These are phyloP conservation scores for Conchocele bisecta DNA, from an alignment of 2,888 invertebrate species.

Conservation along the genomic window DNA sequence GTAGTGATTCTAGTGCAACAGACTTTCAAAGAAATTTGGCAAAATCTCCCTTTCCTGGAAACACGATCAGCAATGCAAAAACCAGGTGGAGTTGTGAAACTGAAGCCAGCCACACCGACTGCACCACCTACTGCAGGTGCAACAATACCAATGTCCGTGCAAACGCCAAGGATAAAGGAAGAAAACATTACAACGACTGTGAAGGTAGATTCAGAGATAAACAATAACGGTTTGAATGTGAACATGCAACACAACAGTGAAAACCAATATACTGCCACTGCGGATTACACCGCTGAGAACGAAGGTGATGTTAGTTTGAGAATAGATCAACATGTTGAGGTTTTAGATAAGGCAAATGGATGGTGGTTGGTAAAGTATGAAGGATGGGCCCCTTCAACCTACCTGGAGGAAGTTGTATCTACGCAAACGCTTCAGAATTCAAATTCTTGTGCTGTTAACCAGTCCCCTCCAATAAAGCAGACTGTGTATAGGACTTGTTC, in stretches of 20 bases:
- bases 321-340: slow-evolving; percentile 51
- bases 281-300: slow-evolving; percentile 48
- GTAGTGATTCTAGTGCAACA: slow-evolving; percentile 2
- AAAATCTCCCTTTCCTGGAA: background rate
- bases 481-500: slow-evolving; percentile 36
- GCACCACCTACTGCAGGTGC: slow-evolving; percentile 32
- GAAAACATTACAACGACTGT: slow-evolving; percentile 17
- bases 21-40: slow-evolving; percentile 10
- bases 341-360: slow-evolving; percentile 61
- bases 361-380: slow-evolving; percentile 70
- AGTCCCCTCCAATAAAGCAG: background rate
- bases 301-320: slow-evolving; percentile 57
- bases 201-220: slow-evolving; percentile 26
- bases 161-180: too few relatives aligned
- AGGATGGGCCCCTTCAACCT: slow-evolving; percentile 72
- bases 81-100: background rate
- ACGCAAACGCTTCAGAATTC: background rate
- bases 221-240: slow-evolving; percentile 32
- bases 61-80: background rate
- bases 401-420: slow-evolving; percentile 49
- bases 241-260: background rate
- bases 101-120: slow-evolving; percentile 22
- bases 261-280: slow-evolving; percentile 47
- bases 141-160: slow-evolving; percentile 13
- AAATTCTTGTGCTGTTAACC: background rate